A percentile compares a stretch with the other conserved stretches of the same genome.
phyloP scores from a whole-genome alignment of 2,797 vertebrate species.

The Crax fasciolata region DNA sequence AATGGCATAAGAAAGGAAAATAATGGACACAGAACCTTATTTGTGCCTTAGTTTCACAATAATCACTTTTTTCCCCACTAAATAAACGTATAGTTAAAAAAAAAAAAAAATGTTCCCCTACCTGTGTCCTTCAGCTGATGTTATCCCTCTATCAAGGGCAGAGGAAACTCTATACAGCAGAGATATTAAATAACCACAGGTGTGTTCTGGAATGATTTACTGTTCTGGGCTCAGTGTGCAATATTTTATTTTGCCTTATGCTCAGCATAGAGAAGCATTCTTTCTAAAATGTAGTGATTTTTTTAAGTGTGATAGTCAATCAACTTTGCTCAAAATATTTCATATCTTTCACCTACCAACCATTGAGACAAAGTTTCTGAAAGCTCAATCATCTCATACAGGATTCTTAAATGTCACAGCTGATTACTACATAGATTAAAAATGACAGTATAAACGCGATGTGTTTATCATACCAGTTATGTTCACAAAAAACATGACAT shows the following conservation, averaged over 20 bases:
- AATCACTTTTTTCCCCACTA: background rate
- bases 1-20: background rate
- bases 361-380: background rate
- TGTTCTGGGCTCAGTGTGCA: background rate
- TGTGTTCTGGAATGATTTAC: background rate
- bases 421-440: background rate
- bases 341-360: background rate
- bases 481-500: background rate
- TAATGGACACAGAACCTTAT: background rate
- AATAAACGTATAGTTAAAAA: background rate
- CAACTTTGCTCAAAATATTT: background rate
- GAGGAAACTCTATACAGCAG: background rate
- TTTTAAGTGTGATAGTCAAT: background rate
- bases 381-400: background rate
- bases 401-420: background rate
- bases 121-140: background rate
- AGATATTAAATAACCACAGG: background rate
- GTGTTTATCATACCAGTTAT: background rate
- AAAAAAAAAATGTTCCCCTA: background rate
- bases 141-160: background rate
- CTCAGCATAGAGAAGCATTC: background rate
- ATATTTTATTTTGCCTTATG: background rate
- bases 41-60: constrained; percentile 2
- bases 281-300: background rate
- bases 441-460: background rate